These are phyloP conservation scores for Podocnemis expansa DNA, from an alignment of 2,113 vertebrate species.

Conservation along the genomic window DNA sequence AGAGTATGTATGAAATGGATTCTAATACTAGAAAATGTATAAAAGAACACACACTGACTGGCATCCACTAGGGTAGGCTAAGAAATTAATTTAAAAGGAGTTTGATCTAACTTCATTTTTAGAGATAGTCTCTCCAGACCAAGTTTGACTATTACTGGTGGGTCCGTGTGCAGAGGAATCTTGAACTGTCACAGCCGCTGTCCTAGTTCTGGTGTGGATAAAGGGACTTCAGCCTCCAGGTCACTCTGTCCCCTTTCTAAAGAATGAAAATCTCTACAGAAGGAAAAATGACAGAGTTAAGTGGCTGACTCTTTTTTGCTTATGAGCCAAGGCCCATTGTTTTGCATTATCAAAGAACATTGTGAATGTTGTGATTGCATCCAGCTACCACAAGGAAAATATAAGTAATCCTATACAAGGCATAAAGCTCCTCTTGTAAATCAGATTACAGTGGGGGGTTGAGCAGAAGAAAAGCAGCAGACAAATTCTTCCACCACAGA, in stretches of 20 bases:
- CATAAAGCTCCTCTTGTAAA: background rate
- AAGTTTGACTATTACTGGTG: background rate
- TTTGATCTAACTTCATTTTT: background rate
- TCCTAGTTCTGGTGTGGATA: background rate
- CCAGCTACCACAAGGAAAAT: background rate
- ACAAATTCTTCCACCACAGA: background rate
- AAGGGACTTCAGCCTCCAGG: background rate
- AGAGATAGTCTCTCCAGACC: fast-evolving
- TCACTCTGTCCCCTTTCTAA: no score
- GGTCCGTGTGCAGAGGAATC: background rate
- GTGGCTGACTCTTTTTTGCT: background rate
- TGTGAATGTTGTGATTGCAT: background rate
- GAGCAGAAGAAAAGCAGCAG: background rate
- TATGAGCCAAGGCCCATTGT: background rate
- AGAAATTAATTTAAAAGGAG: background rate
- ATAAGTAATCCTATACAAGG: background rate
- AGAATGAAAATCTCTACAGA: background rate
- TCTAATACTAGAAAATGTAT: background rate
- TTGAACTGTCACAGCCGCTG: background rate
- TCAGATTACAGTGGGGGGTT: background rate
- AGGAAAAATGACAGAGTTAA: background rate
- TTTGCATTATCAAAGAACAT: background rate
- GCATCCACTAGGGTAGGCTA: fast-evolving
- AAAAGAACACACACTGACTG: fast-evolving
- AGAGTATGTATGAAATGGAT: background rate